Base-by-base conservation (phyloP, 2,888 invertebrate genomes). In the Pseudanteris insignis region DNA sequence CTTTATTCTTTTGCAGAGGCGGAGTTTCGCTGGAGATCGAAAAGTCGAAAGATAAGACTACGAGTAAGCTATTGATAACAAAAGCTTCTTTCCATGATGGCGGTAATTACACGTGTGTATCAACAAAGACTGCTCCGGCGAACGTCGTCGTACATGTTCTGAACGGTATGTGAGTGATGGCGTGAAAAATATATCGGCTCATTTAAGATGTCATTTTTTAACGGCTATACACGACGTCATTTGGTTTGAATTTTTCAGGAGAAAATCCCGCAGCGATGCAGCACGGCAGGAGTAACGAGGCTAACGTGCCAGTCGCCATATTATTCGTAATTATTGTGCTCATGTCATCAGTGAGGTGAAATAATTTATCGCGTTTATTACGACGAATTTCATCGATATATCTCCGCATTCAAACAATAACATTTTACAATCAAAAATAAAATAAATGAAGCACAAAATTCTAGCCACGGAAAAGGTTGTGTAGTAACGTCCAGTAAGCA, bases 101-200 rank as follows among this genome's bases (percentile, higher is more conserved):
- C 10, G 93, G 93, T 65, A 93, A 92, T 83, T 94, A 93, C 79
- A 93, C 93, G 40, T 94, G 93, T 78, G 89, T 90, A 65, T 92
- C 93, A 55, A 89, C 89, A 73, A 89, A 90, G 79, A 90, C 90
- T 73, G 87, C 71, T 7, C 75, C 74, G 2, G 75, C 75, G 13
- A 76, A 70, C 60, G 76, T 74, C 55, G 69, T 73, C 66, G 73
- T 76, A 53, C 75, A 76, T 70, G 76, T 76, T 65, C 65, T 76
- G 46, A 75, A 76, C 65, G 76, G 76, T 75, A 66, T 74, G 76
- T 54, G 64, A 1, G 40, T 48, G 29, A 29, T 9, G 15, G 28
- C 46, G 30, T 46, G 21, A 40, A 48, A 40, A 58, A 54, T 50
- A 51, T 26, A 14, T 30, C 34, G 28, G 8, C 6, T 6, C 18